phyloP scores from a whole-genome alignment of 1,140 invertebrate species.

The Nautilus pompilius region DNA sequence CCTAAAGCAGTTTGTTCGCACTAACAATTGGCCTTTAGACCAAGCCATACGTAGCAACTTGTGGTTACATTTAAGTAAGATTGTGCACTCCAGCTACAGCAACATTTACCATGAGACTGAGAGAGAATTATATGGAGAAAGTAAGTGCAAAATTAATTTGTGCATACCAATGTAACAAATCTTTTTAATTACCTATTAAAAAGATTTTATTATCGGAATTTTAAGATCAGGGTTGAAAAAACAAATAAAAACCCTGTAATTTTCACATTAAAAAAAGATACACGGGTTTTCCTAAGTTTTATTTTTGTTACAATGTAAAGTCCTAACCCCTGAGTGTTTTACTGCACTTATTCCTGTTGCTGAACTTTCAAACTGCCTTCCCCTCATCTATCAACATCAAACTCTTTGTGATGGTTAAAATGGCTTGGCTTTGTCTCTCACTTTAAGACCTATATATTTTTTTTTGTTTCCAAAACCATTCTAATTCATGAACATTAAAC shows the following conservation, averaged over 20 bases:
- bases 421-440: no score
- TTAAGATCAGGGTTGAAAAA: neutral
- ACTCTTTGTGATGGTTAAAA: no score
- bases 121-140: constrained; percentile 19
- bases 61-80: constrained; percentile 26
- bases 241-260: neutral
- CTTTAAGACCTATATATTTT: no score
- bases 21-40: constrained; percentile 19
- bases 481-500: no score
- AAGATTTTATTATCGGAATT: neutral
- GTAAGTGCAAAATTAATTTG: constrained; percentile 12
- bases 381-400: no score
- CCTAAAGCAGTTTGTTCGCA: constrained; percentile 21
- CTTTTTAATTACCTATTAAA: neutral
- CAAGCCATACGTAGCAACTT: constrained; percentile 18
- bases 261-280: neutral
- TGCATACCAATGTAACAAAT: neutral
- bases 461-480: no score
- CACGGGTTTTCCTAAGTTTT: no score
- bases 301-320: constrained; percentile 3
- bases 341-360: no score
- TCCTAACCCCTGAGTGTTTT: no score
- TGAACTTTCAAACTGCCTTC: no score
- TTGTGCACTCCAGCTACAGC: constrained; percentile 23
- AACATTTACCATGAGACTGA: constrained; percentile 27